Conservation (phyloP, 92 coral and sea anemone species). For the Epizoanthus rinbou region DNA sequence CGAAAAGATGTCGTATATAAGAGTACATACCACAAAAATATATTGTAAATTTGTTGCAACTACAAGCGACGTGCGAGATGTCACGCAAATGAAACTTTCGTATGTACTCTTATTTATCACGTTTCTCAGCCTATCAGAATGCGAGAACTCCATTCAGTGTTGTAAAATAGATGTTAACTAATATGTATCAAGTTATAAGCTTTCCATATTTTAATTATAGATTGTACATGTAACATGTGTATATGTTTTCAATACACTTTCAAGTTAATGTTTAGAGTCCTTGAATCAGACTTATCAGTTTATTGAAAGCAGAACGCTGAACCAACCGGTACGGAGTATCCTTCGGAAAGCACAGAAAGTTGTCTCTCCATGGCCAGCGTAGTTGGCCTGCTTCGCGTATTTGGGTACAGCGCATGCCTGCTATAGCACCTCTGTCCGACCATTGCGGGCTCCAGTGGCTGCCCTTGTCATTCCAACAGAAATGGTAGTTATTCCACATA, state of each 20-base stretch:
- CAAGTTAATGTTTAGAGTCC: no score
- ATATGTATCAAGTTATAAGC: neutral
- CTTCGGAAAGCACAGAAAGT: constrained; percentile 34
- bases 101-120: no score
- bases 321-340: constrained; percentile 31
- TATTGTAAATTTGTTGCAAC: no score
- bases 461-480: constrained; percentile 35
- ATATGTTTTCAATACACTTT: no score
- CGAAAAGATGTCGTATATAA: no score
- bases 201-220: neutral
- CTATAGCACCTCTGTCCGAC: constrained; percentile 39
- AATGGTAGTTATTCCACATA: neutral
- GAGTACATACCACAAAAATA: no score
- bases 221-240: no score
- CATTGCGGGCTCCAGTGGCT: constrained; percentile 33
- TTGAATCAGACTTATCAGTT: no score
- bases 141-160: no score
- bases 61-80: no score
- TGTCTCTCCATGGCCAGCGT: constrained; percentile 35
- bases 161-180: neutral
- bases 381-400: constrained; percentile 18
- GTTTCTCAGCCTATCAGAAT: no score
- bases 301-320: neutral
- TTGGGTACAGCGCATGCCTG: constrained; percentile 41
- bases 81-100: no score